Percentiles rank a stretch among this genome's conserved stretches.
Conservation (phyloP, 1,140 invertebrate genomes). For the Tetragonula clypearis region DNA sequence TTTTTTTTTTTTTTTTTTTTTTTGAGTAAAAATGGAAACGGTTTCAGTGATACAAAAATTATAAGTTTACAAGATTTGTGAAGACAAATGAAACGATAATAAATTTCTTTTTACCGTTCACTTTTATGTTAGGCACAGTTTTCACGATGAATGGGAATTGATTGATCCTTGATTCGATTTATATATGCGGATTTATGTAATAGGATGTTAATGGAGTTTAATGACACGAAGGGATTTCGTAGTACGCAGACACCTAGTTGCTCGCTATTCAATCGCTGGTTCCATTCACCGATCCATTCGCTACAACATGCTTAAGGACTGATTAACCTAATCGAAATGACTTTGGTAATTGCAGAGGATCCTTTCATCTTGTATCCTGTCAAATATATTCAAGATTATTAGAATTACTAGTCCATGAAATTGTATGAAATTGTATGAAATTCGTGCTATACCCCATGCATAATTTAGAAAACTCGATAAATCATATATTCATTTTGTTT, state of each 20-base stretch:
- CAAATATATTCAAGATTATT: too few species aligned
- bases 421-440: too few species aligned
- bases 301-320: not conserved
- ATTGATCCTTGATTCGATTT: not conserved
- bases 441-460: too few species aligned
- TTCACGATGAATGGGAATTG: not conserved
- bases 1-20: too few species aligned
- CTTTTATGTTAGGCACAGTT: not conserved
- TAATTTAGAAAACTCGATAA: too few species aligned
- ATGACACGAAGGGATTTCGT: not conserved
- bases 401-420: too few species aligned
- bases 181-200: not conserved
- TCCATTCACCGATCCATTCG: conserved; percentile 3
- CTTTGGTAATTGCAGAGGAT: not conserved
- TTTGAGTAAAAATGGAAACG: too few species aligned
- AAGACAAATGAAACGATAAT: not conserved
- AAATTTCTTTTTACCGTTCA: not conserved
- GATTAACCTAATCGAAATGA: not conserved
- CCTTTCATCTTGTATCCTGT: not conserved
- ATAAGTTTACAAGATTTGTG: not conserved
- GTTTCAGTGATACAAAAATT: too few species aligned
- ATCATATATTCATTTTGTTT: too few species aligned
- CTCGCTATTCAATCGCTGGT: not conserved
- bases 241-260: not conserved
- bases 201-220: not conserved